Evolutionary conservation across 2,113 vertebrate species (phyloP), one percentile per base, ranked within the genome.

Genomic region (Excalfactoria chinensis): DNA sequence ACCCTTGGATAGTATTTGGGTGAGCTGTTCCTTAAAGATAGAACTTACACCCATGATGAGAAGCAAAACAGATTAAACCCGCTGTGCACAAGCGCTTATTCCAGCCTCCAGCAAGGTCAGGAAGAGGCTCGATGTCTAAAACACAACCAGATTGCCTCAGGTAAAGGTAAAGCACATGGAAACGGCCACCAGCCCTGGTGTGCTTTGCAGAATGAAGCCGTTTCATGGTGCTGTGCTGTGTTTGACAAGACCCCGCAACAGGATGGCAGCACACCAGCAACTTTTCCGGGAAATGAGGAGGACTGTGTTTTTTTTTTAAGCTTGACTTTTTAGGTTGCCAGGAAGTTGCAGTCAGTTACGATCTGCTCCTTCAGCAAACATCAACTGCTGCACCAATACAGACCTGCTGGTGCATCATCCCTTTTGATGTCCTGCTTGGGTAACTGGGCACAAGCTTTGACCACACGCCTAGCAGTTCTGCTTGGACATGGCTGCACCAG

Each of bases 361-460:
- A 92, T 64, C 75, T 79, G 88, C 49, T 13, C 89, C 86, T 89
- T 95, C 96, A 91, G 96, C 86, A 89, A 87, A 91, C 84, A 89
- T 68, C 87, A 95, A 53, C 11, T 78, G 87, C 95, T 95, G 92
- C 72, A 86, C 88, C 95, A 96, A 96, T 93, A 88, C 70, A 96
- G 95, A 83, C 86, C 83, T 89, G 69, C 71, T 83, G 82, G 85
- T 53, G 48, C 48, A 49, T 49, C 48, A 49, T 75, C 62, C 56
- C 81, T 93, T 96, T 87, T 89, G 92, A 89, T 95, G 93, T 72
- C 17, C 83, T 86, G 94, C 93, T 90, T 87, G 93, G 89, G 85
- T 83, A 86, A 43, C 2, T 53, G 40, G 69, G 75, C 64, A 89
- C 1, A 35, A 58, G 77, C 81, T 80, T 88, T 22, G 85, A 70